Evolutionary conservation across 2,888 invertebrate genomes (phyloP), one percentile per base, ranked within the genome.

Genomic region (Ferrisia virgata): DNA sequence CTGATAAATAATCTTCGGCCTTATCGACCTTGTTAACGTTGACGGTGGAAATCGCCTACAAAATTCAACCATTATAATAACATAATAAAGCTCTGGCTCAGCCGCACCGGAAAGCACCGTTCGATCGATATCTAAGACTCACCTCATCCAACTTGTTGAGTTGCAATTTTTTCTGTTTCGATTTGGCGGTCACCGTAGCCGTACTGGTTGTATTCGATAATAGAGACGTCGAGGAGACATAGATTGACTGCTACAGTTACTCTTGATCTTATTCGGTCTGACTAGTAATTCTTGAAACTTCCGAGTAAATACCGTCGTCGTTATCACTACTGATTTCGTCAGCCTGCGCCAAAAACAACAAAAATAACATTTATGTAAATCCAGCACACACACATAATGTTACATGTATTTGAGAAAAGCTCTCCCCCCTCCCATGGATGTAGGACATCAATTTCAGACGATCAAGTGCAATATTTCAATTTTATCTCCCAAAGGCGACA

Each of bases 211-310:
- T n/a, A n/a, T n/a, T n/a, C n/a, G 15, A 43, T 43, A 3, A 36
- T 78, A 4, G 72, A 13, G 39, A 8, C 22, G 39, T 15, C 6
- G 40, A 39, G 79, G 25, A n/a, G 40, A 36, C 4, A 43, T 47
- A 15, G 87, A 86, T n/a, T 87, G 86, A 0, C 91, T 90, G n/a
- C 90, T 89, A 79, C 89, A 88, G 84, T 89, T 89, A 82, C 89
- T 89, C 33, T 89, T 87, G 85, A 90, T 90, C 85, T 89, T 90
- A 6, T 92, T 91, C 0, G 94, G 94, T 86, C 95, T 90, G 85
- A 95, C 95, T 6, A 96, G 90, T 76, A 96, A 89, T 88, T 96
- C 95, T 0, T 95, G 89, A 13, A 96, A 89, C 0, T 95, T 95
- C n/a, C 0, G 95, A 95, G 89, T 93, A 95, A 88, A 93, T 93